Evolutionary conservation across 1,140 invertebrate genomes (phyloP), one percentile per base, ranked within the genome.

Genomic region (Protaetia brevitarsis): DNA sequence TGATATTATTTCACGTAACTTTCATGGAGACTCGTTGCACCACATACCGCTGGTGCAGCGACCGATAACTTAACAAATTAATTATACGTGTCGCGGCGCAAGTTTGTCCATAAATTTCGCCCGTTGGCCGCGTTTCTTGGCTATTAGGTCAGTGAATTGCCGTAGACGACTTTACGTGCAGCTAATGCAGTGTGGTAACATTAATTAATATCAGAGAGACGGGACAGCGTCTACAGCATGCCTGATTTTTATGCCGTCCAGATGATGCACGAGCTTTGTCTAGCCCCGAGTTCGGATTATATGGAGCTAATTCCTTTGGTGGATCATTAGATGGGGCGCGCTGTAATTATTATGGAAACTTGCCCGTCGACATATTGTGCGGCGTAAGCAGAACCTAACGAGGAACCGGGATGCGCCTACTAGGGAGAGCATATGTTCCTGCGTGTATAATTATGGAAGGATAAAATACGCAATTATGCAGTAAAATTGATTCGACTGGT

Each of bases 111-210:
- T 51, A 51, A 51, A 51, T 51, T 51, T 51, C 41, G 41, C 2
- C 41, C 11, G 16, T 51, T 51, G 13, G 41, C 41, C 19, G 41
- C 41, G 41, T 51, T 51, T 51, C 41, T 51, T 51, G 41, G 41
- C 19, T 51, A 51, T 51, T 51, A 51, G 41, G 41, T 51, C 41
- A 51, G 41, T 51, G 41, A 51, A 51, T 51, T 51, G 41, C 41
- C 16, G 41, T 8, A 51, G 41, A 51, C 19, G 16, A 51, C 19
- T 51, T 51, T 51, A 51, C 41, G 41, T 51, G 41, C 41, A 51
- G 41, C 16, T 51, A 51, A 51, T 51, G 16, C 41, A 51, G 16
- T 23, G 2, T 23, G n/a, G n/a, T n/a, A 16, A 19, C 19, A 19
- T 23, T 51, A 51, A 51, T 51, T 51, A 51, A 51, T 51, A 51